Evolutionary conservation across 2,888 invertebrate species (phyloP), one percentile per base, ranked within the genome.

Genomic region (Noctua janthe): DNA sequence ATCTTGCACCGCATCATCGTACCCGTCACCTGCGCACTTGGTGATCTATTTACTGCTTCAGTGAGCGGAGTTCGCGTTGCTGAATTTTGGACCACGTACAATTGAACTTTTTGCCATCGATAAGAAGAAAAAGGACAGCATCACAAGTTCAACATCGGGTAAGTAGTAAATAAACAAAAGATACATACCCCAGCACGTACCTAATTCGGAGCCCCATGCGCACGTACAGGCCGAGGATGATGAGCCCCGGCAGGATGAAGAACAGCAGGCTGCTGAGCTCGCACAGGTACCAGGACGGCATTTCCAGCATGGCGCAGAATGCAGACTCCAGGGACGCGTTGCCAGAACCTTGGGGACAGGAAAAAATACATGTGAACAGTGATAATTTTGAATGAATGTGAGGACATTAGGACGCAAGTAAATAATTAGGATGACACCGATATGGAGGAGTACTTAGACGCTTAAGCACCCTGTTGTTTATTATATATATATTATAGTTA

Each of bases 221-320:
- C 23, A 97, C 97, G 94, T 99, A 99, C 62, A 99, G 97, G 39
- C 93, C 92, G 47, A 98, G 97, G 83, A 98, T 97, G 91, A 99
- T 98, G 43, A 99, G 95, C 5, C 98, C 95, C 0, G 98, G 98
- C 84, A 98, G 96, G 66, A 99, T 97, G 96, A 99, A 99, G 96
- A 99, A 99, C 78, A 99, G 94, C 84, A 98, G 97, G 87, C 98
- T 98, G 92, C 99, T 99, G 80, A 98, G 94, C 95, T 99, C 99
- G 92, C 98, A 98, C 74, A 99, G 95, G 93, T 98, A 97, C 92
- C 97, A 97, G 13, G 97, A 97, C 0, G 97, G 97, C 90, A 95
- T 92, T 86, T 96, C 95, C 92, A 98, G 95, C 98, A 98, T 98
- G 7, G 98, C 98, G 93, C 99, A 99, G 95, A 98, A 98, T 0